Evolutionary conservation across 2,888 invertebrate species (phyloP), one percentile per base, ranked within the genome.

Genomic region (Bhutanitis thaidina): DNA sequence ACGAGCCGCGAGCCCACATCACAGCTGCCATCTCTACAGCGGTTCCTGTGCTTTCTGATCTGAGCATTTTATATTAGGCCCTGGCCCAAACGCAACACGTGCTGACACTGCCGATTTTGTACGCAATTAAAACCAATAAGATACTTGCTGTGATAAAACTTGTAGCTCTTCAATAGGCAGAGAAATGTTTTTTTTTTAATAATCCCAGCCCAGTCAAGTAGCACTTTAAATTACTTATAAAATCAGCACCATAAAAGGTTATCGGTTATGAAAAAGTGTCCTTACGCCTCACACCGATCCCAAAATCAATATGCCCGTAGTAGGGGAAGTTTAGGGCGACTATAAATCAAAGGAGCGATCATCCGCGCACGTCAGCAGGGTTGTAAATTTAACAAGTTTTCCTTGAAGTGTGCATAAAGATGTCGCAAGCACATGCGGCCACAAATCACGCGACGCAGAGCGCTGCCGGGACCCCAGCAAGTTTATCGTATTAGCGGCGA

Each of bases 401-500:
- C 61, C 54, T 25, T 56, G 61, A 63, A 61, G 46, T 49, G 50
- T 41, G 44, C 54, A 57, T 59, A 59, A 61, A 59, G 55, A 53
- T 55, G 55, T 54, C 56, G 49, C 49, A 37, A 15, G 49, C 52
- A 40, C 50, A 37, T 25, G 52, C 34, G 12, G 47, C 43, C 30
- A 36, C 9, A 35, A 48, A 41, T 44, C 43, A 41, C 25, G 12
- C 39, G 45, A 46, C 50, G 54, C 52, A 53, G 61, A 54, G 55
- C 59, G 55, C 70, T 74, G 74, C 74, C 73, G 64, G 63, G 78
- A 80, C 75, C 64, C 72, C 47, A 51, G 45, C 40, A 51, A 77
- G 77, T 65, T 65, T 71, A 72, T 71, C 69, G 64, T 61, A 69
- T 79, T 75, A 76, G 69, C 64, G 55, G 69, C 64, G 55, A 65